phyloP scores from a whole-genome alignment of 1,140 invertebrate species.

The Tribolium castaneum region DNA sequence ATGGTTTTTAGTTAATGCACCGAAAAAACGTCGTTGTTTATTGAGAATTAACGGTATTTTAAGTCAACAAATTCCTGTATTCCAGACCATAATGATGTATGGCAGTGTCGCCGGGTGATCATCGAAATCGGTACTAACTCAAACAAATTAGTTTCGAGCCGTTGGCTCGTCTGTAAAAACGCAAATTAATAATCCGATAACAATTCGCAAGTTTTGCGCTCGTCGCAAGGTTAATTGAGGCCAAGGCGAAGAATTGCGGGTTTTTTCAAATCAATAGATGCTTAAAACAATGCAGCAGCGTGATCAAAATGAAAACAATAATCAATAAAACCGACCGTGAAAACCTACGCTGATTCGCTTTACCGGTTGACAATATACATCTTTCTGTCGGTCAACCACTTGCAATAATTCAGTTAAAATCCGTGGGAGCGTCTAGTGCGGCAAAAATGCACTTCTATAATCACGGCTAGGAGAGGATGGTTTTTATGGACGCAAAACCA shows the following conservation, averaged over 20 bases:
- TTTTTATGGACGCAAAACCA: not conserved
- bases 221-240: constrained; percentile 13
- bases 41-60: constrained; percentile 32
- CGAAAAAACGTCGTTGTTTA: constrained; percentile 23
- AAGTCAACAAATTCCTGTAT: constrained; percentile 21
- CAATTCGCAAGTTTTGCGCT: not conserved
- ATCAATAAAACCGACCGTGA: constrained; percentile 1
- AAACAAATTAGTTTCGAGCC: not conserved
- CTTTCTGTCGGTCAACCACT: not conserved
- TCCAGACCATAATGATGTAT: constrained; percentile 6
- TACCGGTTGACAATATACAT: not conserved
- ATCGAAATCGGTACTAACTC: not conserved
- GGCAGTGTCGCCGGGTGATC: not conserved
- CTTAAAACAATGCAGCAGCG: not conserved
- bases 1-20: constrained; percentile 28
- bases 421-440: not conserved
- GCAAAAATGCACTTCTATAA: not conserved
- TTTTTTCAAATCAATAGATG: not conserved
- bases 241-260: not conserved
- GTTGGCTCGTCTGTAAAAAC: not conserved
- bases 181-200: not conserved
- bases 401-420: constrained; percentile 16
- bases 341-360: not conserved
- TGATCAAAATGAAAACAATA: constrained; percentile 13
- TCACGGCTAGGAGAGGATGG: not conserved